Evolutionary conservation across 2,113 vertebrate species (phyloP).

Genomic region (Canis aureus): DNA sequence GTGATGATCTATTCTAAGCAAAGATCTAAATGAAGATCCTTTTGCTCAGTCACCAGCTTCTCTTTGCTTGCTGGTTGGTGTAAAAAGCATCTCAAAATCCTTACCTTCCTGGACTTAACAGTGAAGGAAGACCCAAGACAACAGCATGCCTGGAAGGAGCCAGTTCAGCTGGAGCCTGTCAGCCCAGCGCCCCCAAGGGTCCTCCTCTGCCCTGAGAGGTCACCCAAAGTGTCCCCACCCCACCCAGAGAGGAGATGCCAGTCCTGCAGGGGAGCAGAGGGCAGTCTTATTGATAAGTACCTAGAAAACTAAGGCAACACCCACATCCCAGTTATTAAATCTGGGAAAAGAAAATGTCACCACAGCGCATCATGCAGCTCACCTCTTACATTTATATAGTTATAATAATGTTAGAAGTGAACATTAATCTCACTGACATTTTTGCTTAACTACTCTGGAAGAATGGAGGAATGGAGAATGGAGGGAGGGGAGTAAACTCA

Average conservation of each 20-base stretch:
- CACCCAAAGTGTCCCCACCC: accelerated
- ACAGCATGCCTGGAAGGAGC: neutral
- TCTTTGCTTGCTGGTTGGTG: neutral
- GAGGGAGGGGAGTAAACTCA: accelerated
- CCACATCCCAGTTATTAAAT: neutral
- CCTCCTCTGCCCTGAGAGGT: neutral
- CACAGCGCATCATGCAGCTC: neutral
- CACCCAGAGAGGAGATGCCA: neutral
- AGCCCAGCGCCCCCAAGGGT: neutral
- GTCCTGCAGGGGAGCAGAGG: neutral
- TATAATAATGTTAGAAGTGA: accelerated
- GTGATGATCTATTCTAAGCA: neutral
- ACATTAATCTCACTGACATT: neutral
- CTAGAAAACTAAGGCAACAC: neutral
- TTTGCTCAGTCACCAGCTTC: too few relatives aligned
- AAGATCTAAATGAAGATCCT: neutral
- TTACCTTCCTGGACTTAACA: neutral
- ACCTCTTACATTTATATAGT: too few relatives aligned
- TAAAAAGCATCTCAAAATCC: neutral
- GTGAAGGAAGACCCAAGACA: too few relatives aligned
- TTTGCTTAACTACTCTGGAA: neutral
- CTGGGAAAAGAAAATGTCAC: too few relatives aligned
- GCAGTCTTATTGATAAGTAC: accelerated
- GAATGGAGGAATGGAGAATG: neutral
- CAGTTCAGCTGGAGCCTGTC: accelerated